These are phyloP conservation scores for Lepidocyrtoides sp. DNA, from an alignment of 2,888 invertebrate species.

Conservation along the genomic window DNA sequence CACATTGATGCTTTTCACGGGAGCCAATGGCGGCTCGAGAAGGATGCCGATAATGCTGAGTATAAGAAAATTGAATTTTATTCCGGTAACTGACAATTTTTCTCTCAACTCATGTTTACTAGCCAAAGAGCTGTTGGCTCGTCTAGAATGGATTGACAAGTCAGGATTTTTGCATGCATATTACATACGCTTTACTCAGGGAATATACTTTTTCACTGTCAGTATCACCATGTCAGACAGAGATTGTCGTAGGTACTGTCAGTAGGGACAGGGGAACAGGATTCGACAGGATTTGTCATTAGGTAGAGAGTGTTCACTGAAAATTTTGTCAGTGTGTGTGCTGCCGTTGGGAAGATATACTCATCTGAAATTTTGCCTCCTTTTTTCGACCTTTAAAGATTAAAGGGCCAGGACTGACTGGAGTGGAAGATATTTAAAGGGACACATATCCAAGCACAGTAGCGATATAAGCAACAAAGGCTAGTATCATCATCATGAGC, in stretches of 20 bases:
- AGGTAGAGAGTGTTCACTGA: conserved; percentile 38
- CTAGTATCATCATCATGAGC: conserved; percentile 67
- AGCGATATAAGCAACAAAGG: conserved; percentile 32
- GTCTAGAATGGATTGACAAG: conserved; percentile 47
- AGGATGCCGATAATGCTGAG: conserved; percentile 20
- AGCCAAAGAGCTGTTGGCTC: conserved; percentile 29
- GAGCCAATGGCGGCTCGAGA: conserved; percentile 64
- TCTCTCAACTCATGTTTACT: conserved; percentile 67
- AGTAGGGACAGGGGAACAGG: conserved; percentile 72
- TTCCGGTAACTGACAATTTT: conserved; percentile 82
- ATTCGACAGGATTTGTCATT: conserved; percentile 69
- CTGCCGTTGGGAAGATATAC: neutral
- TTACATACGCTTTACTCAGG: conserved; percentile 49
- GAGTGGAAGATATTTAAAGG: conserved; percentile 69
- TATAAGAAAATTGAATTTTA: conserved; percentile 78
- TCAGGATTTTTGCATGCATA: conserved; percentile 29
- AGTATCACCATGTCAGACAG: conserved; percentile 73
- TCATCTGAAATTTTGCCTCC: conserved; percentile 68
- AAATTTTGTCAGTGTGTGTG: conserved; percentile 37
- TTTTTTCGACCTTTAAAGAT: conserved; percentile 78
- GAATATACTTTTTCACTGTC: conserved; percentile 43
- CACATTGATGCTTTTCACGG: conserved; percentile 11
- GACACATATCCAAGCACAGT: neutral
- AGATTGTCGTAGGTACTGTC: conserved; percentile 55
- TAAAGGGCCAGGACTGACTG: conserved; percentile 68